These are phyloP conservation scores for Excalfactoria chinensis DNA, from an alignment of 2,113 vertebrate genomes.

Conservation along the genomic window DNA sequence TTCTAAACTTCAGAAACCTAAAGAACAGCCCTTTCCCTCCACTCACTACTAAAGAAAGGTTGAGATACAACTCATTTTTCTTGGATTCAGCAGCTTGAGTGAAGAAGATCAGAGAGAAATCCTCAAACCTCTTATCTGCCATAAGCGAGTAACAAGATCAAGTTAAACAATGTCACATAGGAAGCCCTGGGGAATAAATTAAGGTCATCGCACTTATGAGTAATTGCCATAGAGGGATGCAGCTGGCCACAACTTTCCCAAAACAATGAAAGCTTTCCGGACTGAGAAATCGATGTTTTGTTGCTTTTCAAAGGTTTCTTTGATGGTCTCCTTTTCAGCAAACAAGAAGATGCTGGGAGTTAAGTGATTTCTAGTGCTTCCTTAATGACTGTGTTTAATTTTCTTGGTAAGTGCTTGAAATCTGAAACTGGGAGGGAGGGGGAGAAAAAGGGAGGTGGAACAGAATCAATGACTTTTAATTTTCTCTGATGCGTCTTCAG, in stretches of 20 bases:
- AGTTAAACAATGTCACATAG: neutral
- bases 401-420: constrained; percentile 9
- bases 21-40: rapidly evolving
- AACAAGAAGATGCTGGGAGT: neutral
- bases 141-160: neutral
- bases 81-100: neutral
- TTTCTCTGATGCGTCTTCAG: constrained; percentile 49
- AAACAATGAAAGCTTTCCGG: neutral
- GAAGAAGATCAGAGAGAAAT: neutral
- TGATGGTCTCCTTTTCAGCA: neutral
- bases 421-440: neutral
- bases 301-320: neutral
- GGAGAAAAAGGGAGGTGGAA: neutral
- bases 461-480: constrained; percentile 60
- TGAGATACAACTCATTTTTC: neutral
- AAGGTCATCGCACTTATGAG: neutral
- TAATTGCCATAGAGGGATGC: neutral
- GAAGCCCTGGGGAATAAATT: neutral
- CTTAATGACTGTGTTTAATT: constrained; percentile 4
- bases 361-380: neutral
- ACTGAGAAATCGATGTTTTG: neutral
- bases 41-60: neutral
- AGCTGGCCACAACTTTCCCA: neutral
- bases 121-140: neutral
- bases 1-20: neutral